Base-by-base conservation (phyloP, 2,113 vertebrate genomes). In the Sturnira hondurensis region DNA sequence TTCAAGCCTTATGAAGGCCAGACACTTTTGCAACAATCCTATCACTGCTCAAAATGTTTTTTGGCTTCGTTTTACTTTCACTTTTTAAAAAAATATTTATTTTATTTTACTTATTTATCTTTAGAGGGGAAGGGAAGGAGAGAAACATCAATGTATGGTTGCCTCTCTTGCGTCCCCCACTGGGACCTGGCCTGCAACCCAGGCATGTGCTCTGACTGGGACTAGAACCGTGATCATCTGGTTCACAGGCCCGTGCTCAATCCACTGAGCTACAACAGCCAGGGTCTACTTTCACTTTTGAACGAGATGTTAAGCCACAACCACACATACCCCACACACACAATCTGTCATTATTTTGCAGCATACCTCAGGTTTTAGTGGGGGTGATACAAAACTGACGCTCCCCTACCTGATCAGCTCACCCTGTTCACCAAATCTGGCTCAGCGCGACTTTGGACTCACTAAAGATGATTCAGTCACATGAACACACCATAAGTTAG, bases 271-370 rank as follows among this genome's bases (percentile, higher is more conserved):
- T n/a, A n/a, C n/a, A n/a, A n/a, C n/a, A n/a, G n/a, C n/a, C n/a
- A n/a, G n/a, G n/a, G n/a, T n/a, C n/a, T 82, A 17, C 2, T 93
- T 86, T 82, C 36, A 91, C 83, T 68, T 89, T 89, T 93, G 88
- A 96, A 95, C 16, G 31, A 73, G 41, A 67, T 52, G 86, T 97
- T 90, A 95, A 90, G 28, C 20, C 24, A 92, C 31, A 88, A 1
- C 67, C 26, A 73, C 4, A 67, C 43, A 54, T 17, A 87, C 3
- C 43, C 24, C 3, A 74, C 63, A 56, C 22, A 47, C 31, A 77
- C 43, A 65, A 14, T 81, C 45, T 67, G 43, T 54, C 78, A 76
- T 56, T 90, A 86, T 83, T 68, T 93, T 73, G 92, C 7, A 73
- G 28, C 70, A 82, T 20, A 87, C 5, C 24, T 96, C 20, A 45